Percentiles rank a stretch among this genome's conserved stretches.
Evolutionary conservation across 2,113 vertebrate genomes (phyloP).

Genomic region (Rhipidura dahli): DNA sequence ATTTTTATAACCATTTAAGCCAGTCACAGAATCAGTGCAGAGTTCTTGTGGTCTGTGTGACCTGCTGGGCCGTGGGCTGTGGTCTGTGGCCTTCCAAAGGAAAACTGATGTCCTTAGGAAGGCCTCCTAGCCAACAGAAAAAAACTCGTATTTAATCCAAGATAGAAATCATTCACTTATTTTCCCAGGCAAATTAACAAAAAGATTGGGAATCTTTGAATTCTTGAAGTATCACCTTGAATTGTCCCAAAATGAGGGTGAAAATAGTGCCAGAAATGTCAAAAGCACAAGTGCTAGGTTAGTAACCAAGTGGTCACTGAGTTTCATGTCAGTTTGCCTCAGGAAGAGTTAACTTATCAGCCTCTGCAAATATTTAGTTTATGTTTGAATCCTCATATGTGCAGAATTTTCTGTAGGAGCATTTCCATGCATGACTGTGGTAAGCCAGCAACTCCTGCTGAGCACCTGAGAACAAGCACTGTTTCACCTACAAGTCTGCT

Average conservation of each 20-base stretch:
- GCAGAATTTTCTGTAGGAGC: neutral
- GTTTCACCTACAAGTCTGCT: neutral
- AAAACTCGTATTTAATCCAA: neutral
- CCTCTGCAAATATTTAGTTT: neutral
- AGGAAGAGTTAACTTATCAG: neutral
- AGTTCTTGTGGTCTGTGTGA: rapidly evolving
- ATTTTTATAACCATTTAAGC: neutral
- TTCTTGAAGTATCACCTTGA: neutral
- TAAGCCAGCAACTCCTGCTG: neutral
- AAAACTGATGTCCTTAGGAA: neutral
- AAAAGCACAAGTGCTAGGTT: neutral
- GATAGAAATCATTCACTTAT: neutral
- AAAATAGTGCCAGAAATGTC: neutral
- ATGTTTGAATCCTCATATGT: neutral
- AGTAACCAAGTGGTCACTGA: neutral
- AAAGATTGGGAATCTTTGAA: neutral
- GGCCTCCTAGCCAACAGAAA: neutral
- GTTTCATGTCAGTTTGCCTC: neutral
- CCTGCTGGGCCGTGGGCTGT: neutral
- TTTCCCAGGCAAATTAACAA: neutral
- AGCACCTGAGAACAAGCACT: neutral
- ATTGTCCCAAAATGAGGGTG: neutral
- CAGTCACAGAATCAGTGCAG: neutral
- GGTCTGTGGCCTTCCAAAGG: neutral
- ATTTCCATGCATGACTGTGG: neutral